Base-by-base conservation (phyloP, 2,888 invertebrate species). In the Ptilodon capucinus region DNA sequence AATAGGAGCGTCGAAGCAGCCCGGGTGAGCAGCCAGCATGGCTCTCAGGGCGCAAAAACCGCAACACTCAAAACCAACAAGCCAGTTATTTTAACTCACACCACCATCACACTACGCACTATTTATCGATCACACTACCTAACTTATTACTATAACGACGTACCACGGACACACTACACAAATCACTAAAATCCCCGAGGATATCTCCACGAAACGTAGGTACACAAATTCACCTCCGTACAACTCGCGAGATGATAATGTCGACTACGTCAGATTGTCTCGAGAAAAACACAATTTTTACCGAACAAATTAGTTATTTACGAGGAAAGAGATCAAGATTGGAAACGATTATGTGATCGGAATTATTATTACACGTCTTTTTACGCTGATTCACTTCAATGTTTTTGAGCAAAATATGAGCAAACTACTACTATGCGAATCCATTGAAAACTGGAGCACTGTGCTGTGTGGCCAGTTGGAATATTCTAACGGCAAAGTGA, bases 161-260 rank as follows among this genome's bases (percentile, higher is more conserved):
- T 58, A 64, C 69, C 44, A 54, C 57, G 43, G 42, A 57, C 64
- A 67, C 56, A 57, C 49, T 52, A 54, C 64, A 66, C 63, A 50
- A 62, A 64, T 56, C 69, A 72, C 73, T 54, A 53, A 60, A 62
- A 73, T 68, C 68, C 58, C 66, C 64, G 60, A 62, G 59, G 64
- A 76, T 78, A 72, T 76, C 78, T 73, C 72, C 77, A 81, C 79
- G 74, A 74, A 70, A 75, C 69, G 76, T 17, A 34, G 55, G 67
- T 83, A 87, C 86, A 88, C 86, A 87, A 86, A 84, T 84, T 79
- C 82, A 84, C 81, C 81, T 79, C 74, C 60, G 74, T 69, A 79
- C 73, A 77, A 83, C 83, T 88, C 86, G 85, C 84, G 85, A 88
- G 86, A 87, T 71, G 81, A 79, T 19, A 79, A 82, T 81, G 85